Evolutionary conservation across 2,888 invertebrate genomes (phyloP), one percentile per base, ranked within the genome.

Genomic region (Ramazzottius varieornatus): DNA sequence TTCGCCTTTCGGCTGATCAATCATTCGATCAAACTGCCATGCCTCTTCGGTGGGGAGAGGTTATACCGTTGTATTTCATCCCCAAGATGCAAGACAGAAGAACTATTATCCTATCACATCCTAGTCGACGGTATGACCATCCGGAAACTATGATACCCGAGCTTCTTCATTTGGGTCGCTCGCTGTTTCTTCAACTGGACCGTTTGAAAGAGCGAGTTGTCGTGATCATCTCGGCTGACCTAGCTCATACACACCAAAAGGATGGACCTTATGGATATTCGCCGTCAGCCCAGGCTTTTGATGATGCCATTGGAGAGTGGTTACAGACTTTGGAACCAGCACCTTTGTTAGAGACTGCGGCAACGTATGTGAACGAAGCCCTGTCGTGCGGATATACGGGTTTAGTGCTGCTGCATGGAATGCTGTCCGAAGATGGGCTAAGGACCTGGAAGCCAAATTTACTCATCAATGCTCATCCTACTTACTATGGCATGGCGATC

Each of bases 251-350:
- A 8, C 68, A 68, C 46, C 65, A 68, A 1, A 40, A 65, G 24
- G 63, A 46, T 20, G 68, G 68, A 32, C 68, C 68, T 13, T 68
- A 68, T 63, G 68, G 68, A 29, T 68, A 33, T 33, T 69, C 69
- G 29, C 32, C 63, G 20, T 64, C 67, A 16, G 68, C 68, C 1
- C 68, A 65, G 63, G 68, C 68, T 8, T 68, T 68, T 46, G 68
- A 68, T 63, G 46, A 46, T 32, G 67, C 68, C 66, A 64, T 64
- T 24, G 33, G 33, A 4, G 13, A 29, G 16, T 54, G 24, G 4
- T 29, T 54, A 24, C 8, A 4, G 4, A 24, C 54, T 54, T 29
- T 54, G 20, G 54, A 54, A 8, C 54, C 54, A 16, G 29, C 8
- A n/a, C 16, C 20, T 4, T 54, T 54, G 29, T 24, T 54, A 29